phyloP scores from a whole-genome alignment of 2,113 vertebrate genomes.

The Odontophorus gujanensis region DNA sequence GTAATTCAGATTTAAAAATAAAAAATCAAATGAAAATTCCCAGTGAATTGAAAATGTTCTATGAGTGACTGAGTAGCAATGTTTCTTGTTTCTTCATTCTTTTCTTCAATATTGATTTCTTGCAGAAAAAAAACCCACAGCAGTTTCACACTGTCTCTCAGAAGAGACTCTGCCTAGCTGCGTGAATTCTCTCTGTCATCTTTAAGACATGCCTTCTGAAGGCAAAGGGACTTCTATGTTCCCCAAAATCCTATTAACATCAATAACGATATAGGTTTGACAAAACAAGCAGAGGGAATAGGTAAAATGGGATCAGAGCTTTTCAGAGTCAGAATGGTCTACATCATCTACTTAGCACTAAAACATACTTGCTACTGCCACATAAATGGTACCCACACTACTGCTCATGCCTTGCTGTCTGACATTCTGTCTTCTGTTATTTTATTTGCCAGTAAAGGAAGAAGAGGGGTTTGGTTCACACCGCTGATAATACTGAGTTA shows the following conservation, averaged over 20 bases:
- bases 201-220: background rate
- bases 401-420: constrained; percentile 10
- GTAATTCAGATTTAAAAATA: background rate
- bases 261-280: constrained; percentile 2
- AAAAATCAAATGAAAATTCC: background rate
- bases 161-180: background rate
- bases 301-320: constrained; percentile 1
- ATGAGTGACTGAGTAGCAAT: background rate
- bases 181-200: background rate
- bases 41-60: background rate
- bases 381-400: background rate
- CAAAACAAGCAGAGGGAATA: background rate
- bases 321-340: constrained; percentile 6
- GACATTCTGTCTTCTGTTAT: background rate
- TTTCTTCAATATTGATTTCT: background rate
- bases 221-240: background rate
- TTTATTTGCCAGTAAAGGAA: constrained; percentile 14
- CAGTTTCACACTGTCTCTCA: background rate
- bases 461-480: background rate
- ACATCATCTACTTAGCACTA: background rate
- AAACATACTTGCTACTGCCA: constrained; percentile 22
- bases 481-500: background rate
- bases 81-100: background rate
- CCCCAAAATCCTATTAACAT: background rate
- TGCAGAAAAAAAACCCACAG: background rate